Base-by-base conservation (phyloP, 2,113 vertebrate genomes). In the Psittacula cyanocephala region DNA sequence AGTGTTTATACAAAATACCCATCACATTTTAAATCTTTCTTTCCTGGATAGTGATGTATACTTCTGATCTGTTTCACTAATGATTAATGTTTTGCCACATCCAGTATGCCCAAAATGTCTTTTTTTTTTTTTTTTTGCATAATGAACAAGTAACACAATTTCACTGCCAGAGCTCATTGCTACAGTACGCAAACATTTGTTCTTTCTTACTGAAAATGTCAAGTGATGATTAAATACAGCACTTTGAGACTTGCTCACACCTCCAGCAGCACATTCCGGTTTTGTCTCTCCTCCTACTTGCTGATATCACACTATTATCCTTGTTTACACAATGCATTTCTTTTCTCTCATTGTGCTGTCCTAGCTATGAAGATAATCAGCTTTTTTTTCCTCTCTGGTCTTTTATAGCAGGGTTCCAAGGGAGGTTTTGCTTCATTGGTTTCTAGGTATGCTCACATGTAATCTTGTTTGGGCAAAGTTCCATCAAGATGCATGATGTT, bases 161-260 rank as follows among this genome's bases (percentile, higher is more conserved):
- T 91, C 49, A n/a, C 35, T 93, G 83, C 83, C 81, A 87, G 69
- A 71, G 14, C 50, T 88, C 64, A 35, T 81, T 88, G 39, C 77
- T 52, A 83, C n/a, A 84, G 52, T 60, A 95, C 81, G 89, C 89
- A 93, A 95, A 95, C 83, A 89, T 64, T 91, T 84, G 29, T 93
- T 96, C 72, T 92, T 90, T 80, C 82, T 70, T 68, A 52, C 43
- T 81, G 77, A 75, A 95, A 93, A 87, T 85, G 89, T 85, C 83
- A 95, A 65, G 23, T 33, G 27, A 76, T 93, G 72, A 88, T 89
- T 93, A 89, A 92, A 95, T 18, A 5, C 86, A 91, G 65, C 49
- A 46, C 47, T 81, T 39, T 22, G 37, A 10, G 35, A 50, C 83
- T 71, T 88, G 60, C 91, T 96, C 72, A 71, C 50, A 81, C 74